Percentiles rank a stretch among this genome's conserved stretches.
These are phyloP conservation scores for Agrenia bidenticulata DNA, from an alignment of 2,888 invertebrate species.

Conservation along the genomic window DNA sequence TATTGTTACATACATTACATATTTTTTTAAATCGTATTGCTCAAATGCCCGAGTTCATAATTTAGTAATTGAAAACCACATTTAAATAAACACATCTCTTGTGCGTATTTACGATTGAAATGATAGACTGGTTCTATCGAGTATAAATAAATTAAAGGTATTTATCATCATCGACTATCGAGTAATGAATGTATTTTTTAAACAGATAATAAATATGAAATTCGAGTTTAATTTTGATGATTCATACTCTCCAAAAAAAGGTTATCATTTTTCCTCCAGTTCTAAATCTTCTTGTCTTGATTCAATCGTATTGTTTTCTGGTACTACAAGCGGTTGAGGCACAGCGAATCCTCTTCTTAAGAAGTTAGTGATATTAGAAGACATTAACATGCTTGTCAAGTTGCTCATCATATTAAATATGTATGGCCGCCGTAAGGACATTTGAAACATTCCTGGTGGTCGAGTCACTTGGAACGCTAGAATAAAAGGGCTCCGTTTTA, in stretches of 20 bases:
- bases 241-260: background rate
- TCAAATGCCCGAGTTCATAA: too few species aligned
- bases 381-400: slow-evolving; percentile 33
- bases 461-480: slow-evolving; percentile 36
- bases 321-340: background rate
- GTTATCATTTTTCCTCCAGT: background rate
- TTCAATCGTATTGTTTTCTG: background rate
- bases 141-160: slow-evolving; percentile 1
- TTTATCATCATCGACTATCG: too few species aligned
- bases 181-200: background rate
- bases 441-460: slow-evolving; percentile 35
- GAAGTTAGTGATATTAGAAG: slow-evolving; percentile 26
- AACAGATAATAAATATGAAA: background rate
- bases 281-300: slow-evolving; percentile 22
- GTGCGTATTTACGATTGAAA: too few species aligned
- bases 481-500: slow-evolving; percentile 26
- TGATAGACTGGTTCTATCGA: background rate
- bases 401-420: slow-evolving; percentile 34
- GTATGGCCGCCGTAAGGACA: slow-evolving; percentile 30
- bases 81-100: too few species aligned
- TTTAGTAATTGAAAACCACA: too few species aligned
- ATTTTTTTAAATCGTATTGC: too few species aligned
- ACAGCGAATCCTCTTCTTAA: slow-evolving; percentile 23
- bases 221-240: background rate
- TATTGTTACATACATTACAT: too few species aligned